Evolutionary conservation across 2,113 vertebrate genomes (phyloP).

Genomic region (Zosterops borbonicus): DNA sequence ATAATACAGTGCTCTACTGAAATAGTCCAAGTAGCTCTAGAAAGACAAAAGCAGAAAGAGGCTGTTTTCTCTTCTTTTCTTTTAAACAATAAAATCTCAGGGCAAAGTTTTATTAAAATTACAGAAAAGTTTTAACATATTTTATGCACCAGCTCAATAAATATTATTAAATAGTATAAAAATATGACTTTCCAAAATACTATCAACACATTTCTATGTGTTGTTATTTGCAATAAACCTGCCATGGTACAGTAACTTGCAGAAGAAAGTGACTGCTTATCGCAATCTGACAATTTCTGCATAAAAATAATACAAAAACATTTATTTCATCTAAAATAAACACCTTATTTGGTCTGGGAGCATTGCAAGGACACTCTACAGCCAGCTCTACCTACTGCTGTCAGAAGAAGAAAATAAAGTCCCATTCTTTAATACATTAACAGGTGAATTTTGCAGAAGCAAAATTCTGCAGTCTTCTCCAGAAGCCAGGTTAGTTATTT

Average conservation of each 20-base stretch:
- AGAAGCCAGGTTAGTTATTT: not conserved
- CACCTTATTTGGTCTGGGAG: not conserved
- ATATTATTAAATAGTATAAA: not conserved
- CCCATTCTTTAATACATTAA: not conserved
- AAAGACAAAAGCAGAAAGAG: not conserved
- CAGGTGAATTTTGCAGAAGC: not conserved
- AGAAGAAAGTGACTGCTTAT: not conserved
- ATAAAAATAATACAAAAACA: not conserved
- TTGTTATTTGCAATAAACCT: not conserved
- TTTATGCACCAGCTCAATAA: not conserved
- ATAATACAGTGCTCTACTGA: constrained; percentile 86
- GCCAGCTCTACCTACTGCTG: not conserved
- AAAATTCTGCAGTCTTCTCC: not conserved
- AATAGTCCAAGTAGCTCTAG: constrained; percentile 89
- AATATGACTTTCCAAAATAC: not conserved
- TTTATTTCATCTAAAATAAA: not conserved
- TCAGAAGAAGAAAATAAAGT: not conserved
- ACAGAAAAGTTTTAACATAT: not conserved
- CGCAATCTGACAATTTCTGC: not conserved
- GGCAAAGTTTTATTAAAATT: not conserved
- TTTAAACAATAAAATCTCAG: not conserved
- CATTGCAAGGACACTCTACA: not conserved
- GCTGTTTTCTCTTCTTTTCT: not conserved
- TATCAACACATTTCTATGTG: not conserved
- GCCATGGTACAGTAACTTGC: not conserved